Conservation (phyloP, 1,140 invertebrate species). For the Drosophila varians region DNA sequence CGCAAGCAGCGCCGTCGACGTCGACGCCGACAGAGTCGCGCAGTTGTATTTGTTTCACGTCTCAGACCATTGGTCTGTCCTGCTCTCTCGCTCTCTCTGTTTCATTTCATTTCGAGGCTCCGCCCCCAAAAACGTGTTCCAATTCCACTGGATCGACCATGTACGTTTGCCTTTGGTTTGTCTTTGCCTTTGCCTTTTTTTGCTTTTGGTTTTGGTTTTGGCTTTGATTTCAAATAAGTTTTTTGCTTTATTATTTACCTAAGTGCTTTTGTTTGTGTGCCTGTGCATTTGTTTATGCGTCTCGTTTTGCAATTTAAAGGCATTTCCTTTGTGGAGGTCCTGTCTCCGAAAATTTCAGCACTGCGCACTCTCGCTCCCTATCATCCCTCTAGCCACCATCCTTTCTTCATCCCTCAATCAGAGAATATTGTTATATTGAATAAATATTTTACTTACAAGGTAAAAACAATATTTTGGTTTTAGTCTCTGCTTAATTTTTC, state of each 20-base stretch:
- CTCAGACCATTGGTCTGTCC: slow-evolving; percentile 42
- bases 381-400: slow-evolving; percentile 5
- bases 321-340: slow-evolving; percentile 62
- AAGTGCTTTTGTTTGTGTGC: slow-evolving; percentile 58
- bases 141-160: slow-evolving; percentile 61
- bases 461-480: slow-evolving; percentile 79
- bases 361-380: slow-evolving; percentile 37
- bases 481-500: slow-evolving; percentile 70
- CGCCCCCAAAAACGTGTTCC: slow-evolving; percentile 66
- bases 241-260: slow-evolving; percentile 71
- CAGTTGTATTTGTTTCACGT: slow-evolving; percentile 63
- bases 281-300: slow-evolving; percentile 78
- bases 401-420: slow-evolving; percentile 32
- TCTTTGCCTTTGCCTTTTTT: slow-evolving; percentile 22
- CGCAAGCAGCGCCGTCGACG: slow-evolving; percentile 9
- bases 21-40: slow-evolving; percentile 20
- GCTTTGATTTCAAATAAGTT: slow-evolving; percentile 30
- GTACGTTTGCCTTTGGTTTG: slow-evolving; percentile 29
- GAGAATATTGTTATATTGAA: slow-evolving; percentile 73
- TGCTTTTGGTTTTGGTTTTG: slow-evolving; percentile 3
- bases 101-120: slow-evolving; percentile 59
- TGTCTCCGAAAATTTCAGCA: slow-evolving; percentile 33
- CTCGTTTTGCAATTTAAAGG: slow-evolving; percentile 81
- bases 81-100: slow-evolving; percentile 32
- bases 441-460: slow-evolving; percentile 81